Base-by-base conservation (phyloP, 2,797 vertebrate species). In the Danio choprae region DNA sequence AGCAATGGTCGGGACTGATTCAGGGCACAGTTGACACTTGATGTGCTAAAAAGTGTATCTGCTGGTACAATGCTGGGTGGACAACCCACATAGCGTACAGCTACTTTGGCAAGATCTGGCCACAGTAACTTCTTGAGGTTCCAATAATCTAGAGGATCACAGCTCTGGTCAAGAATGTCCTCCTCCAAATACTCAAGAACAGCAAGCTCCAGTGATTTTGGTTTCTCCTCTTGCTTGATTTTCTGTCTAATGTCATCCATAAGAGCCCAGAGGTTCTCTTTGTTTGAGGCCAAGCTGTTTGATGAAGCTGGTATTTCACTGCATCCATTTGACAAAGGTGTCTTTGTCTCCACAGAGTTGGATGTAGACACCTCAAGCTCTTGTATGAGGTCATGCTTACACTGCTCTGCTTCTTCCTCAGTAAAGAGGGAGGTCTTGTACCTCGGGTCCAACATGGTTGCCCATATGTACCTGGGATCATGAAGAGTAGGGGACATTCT, bases 131-230 rank as follows among this genome's bases (percentile, higher is more conserved):
- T 96, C 90, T 98, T 99, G 74, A 98, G 93, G 91, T 95, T 97
- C 97, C 97, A 99, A 90, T 99, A 99, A 91, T 98, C 94, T n/a
- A 99, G 92, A 15, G 97, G 98, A 93, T 98, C 96, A 91, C 96
- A 99, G 95, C 95, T 95, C 94, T 99, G 98, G 90, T 98, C 98
- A 16, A 99, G 95, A 87, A 98, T 97, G 88, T 98, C 97, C 89
- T 99, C 98, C 91, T 98, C 96, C 77, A 99, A 92, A 87, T 99
- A 99, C 55, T 96, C 96, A 67, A 97, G 93, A 91, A 99, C 97
- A 86, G 93, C 91, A 88, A 97, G 93, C 87, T 98, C 96, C 0
- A 96, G 95, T 74, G 95, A 94, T 92, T 94, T 96, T 69, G 93
- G 89, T 89, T 91, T 95, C 22, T 96, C 96, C 83, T 96, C 94